Percentiles rank a stretch among this genome's conserved stretches.
Conservation (phyloP, 2,797 vertebrate genomes). For the Trachops cirrhosus region DNA sequence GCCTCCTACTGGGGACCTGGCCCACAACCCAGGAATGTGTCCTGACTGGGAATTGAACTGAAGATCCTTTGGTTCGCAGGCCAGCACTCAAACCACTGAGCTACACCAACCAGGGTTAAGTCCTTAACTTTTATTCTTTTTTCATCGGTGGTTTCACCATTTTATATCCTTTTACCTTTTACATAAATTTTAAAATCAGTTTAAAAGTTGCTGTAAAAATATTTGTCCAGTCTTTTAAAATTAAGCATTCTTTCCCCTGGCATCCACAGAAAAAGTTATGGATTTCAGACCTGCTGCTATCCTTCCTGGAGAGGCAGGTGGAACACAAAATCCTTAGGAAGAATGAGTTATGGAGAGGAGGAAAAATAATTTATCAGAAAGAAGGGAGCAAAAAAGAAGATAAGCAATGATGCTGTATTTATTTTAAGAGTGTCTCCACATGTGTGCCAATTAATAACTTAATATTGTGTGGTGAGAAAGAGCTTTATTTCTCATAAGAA, state of each 20-base stretch:
- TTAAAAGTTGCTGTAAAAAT: not conserved
- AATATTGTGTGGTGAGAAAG: not conserved
- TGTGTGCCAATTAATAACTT: not conserved
- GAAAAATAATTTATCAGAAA: not conserved
- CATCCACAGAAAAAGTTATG: not conserved
- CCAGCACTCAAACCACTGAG: too few relatives aligned
- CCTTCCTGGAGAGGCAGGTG: not conserved
- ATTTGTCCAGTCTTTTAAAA: not conserved
- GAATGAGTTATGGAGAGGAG: not conserved
- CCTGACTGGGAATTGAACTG: too few relatives aligned
- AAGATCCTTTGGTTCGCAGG: too few relatives aligned
- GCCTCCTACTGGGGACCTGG: too few relatives aligned
- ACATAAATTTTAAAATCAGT: not conserved
- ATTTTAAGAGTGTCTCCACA: not conserved
- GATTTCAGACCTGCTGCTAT: not conserved
- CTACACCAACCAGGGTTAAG: not conserved
- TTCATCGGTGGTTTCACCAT: not conserved
- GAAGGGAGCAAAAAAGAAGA: not conserved
- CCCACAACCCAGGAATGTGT: too few relatives aligned
- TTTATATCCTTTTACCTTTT: not conserved
- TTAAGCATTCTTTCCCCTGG: not conserved
- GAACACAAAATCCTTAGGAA: not conserved
- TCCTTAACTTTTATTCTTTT: not conserved
- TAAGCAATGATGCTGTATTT: not conserved
- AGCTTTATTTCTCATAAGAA: not conserved